Evolutionary conservation across 2,113 vertebrate species (phyloP), one percentile per base, ranked within the genome.

Genomic region (Ramphastos sulfuratus): DNA sequence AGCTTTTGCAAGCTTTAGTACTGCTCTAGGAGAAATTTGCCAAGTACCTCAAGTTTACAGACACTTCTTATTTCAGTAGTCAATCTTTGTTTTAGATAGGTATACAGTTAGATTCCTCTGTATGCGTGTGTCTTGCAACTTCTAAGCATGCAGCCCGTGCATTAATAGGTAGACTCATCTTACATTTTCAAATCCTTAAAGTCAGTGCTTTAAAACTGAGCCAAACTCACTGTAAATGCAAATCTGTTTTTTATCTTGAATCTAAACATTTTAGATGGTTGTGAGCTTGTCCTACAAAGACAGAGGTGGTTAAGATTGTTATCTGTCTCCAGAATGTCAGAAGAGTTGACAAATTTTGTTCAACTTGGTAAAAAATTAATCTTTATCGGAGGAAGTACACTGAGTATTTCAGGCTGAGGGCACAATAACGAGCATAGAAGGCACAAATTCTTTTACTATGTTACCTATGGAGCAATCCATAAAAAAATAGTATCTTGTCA

Each of bases 381-480:
- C 42, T 77, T 85, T 27, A 1, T 44, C 1, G 4, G 80, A 65
- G 33, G 60, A 35, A 37, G 19, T 4, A 1, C n/a, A 2, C n/a
- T 8, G 73, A 59, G 17, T 37, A 6, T 76, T 96, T 95, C 59
- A 80, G n/a, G 50, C 37, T 59, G 42, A 74, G 65, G 44, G 74
- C 44, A 42, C 78, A 78, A 75, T 56, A 56, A 37, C 7, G 12
- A 48, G 27, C 42, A 21, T 17, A 18, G 58, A 76, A 60, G 24
- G 65, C 80, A 25, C 37, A 59, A 85, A 78, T 93, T 88, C n/a
- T 83, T 89, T 21, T 81, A 33, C 88, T 93, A 39, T 81, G 83
- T 85, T 74, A 64, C 30, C 71, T 87, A 7, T 27, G 70, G 20
- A 79, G 60, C 54, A 75, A 24, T 23, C 17, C 42, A 15, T 46